These are phyloP conservation scores for Oryzias celebensis DNA, from an alignment of 2,113 vertebrate genomes.

Conservation along the genomic window DNA sequence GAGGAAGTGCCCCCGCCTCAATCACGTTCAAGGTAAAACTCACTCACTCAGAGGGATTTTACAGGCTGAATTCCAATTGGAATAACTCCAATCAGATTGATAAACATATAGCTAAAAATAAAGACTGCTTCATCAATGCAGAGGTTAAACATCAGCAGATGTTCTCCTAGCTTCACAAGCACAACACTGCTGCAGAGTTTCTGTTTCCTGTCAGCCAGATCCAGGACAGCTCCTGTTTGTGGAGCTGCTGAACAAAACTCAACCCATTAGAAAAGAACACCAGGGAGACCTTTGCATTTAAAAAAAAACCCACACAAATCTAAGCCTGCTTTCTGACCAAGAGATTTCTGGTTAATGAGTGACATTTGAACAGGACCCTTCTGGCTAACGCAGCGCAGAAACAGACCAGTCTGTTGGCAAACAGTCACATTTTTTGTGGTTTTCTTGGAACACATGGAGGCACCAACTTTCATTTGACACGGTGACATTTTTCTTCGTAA, in stretches of 20 bases:
- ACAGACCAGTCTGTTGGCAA: no score
- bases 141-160: background rate
- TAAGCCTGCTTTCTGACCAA: conserved; percentile 31
- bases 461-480: no score
- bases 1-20: background rate
- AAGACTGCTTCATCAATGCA: no score
- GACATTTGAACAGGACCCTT: background rate
- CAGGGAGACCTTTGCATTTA: background rate
- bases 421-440: no score
- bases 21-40: no score
- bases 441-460: no score
- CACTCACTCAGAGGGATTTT: no score
- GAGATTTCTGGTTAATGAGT: conserved; percentile 46
- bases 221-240: background rate
- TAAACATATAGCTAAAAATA: no score
- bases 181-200: background rate
- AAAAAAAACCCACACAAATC: conserved; percentile 21
- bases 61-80: no score
- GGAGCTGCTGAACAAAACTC: background rate
- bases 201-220: background rate
- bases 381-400: background rate
- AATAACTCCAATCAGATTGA: no score
- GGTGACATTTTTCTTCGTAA: no score
- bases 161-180: background rate
- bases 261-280: background rate